phyloP scores from a whole-genome alignment of 2,888 invertebrate species.

The Eulithis testata region DNA sequence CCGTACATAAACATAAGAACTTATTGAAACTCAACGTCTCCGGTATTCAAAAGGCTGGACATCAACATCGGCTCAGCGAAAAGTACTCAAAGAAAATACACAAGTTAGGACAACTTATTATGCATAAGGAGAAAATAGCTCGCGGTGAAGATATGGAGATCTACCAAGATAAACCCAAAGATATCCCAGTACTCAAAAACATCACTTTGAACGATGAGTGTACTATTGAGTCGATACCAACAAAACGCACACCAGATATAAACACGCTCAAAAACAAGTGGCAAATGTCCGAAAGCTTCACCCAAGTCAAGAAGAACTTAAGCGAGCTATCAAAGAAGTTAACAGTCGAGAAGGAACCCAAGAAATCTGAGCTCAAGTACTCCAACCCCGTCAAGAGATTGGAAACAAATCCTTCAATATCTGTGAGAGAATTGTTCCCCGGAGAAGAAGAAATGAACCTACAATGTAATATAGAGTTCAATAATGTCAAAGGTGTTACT shows the following conservation, averaged over 20 bases:
- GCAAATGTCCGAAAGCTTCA: slow-evolving; percentile 80
- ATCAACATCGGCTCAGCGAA: slow-evolving; percentile 70
- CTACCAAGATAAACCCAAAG: slow-evolving; percentile 62
- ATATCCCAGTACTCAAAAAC: slow-evolving; percentile 64
- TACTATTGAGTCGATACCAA: slow-evolving; percentile 83
- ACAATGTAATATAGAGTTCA: slow-evolving; percentile 90
- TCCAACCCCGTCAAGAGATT: slow-evolving; percentile 87
- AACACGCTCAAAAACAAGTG: slow-evolving; percentile 80
- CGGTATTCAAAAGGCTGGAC: slow-evolving; percentile 69
- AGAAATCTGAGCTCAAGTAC: slow-evolving; percentile 74
- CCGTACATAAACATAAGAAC: slow-evolving; percentile 70
- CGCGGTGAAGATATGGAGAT: slow-evolving; percentile 52
- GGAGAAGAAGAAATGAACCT: slow-evolving; percentile 93
- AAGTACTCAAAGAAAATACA: slow-evolving; percentile 77
- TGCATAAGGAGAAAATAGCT: slow-evolving; percentile 60
- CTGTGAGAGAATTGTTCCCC: slow-evolving; percentile 91
- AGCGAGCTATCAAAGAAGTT: slow-evolving; percentile 77
- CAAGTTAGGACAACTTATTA: slow-evolving; percentile 72
- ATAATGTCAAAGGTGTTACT: slow-evolving; percentile 88
- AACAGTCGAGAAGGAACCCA: slow-evolving; percentile 68
- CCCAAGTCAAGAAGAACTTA: slow-evolving; percentile 79
- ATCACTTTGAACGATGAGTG: slow-evolving; percentile 85
- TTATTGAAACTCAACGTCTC: slow-evolving; percentile 67
- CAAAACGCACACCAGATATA: slow-evolving; percentile 76
- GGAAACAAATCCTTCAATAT: slow-evolving; percentile 93